Conservation (phyloP, 1,140 invertebrate species). For the Araneus ventricosus region DNA sequence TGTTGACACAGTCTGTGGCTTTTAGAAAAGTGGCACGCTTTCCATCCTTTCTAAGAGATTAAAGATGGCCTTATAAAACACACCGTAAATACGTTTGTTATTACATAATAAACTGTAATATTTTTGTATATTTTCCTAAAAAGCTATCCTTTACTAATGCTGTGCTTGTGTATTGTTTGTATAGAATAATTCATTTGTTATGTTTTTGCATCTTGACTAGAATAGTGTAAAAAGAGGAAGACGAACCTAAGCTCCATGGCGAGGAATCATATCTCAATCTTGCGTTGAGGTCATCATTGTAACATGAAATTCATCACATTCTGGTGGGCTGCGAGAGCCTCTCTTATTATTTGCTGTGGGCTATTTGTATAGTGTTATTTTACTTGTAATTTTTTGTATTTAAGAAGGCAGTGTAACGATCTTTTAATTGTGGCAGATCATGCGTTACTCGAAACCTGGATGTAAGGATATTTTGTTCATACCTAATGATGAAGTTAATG, state of each 20-base stretch:
- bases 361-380: constrained; percentile 70
- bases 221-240: constrained; percentile 40
- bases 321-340: background rate
- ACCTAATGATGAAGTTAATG: constrained; percentile 16
- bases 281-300: constrained; percentile 39
- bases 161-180: constrained; percentile 66
- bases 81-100: constrained; percentile 74
- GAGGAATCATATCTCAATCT: constrained; percentile 30
- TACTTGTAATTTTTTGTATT: constrained; percentile 70
- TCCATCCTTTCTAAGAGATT: constrained; percentile 71
- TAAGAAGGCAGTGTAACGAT: constrained; percentile 39
- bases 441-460: constrained; percentile 30
- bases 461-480: constrained; percentile 28
- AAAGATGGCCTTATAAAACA: constrained; percentile 70
- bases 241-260: constrained; percentile 1
- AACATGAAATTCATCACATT: constrained; percentile 44
- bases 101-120: constrained; percentile 72
- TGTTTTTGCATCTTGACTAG: constrained; percentile 64
- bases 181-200: constrained; percentile 72
- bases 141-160: constrained; percentile 51
- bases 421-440: constrained; percentile 33
- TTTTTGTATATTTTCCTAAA: constrained; percentile 74
- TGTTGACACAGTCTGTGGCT: constrained; percentile 22
- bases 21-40: constrained; percentile 61
- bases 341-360: constrained; percentile 64